A percentile compares a stretch with the other conserved stretches of the same genome.
Evolutionary conservation across 2,888 invertebrate genomes (phyloP).

Genomic region (Drosophila mercatorum): DNA sequence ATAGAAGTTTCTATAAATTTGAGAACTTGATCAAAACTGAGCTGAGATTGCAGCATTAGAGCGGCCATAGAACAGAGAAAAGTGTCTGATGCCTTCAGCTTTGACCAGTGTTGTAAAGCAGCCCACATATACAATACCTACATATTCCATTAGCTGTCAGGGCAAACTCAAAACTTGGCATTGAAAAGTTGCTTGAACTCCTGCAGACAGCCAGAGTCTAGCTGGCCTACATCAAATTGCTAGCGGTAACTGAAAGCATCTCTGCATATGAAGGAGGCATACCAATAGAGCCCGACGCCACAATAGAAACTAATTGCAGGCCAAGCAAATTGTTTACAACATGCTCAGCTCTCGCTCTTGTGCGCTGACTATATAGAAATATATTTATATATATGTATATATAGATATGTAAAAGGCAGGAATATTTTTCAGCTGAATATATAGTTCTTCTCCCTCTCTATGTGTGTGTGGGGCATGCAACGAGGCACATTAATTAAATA

Average conservation of each 20-base stretch:
- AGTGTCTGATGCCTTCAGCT: too few species aligned
- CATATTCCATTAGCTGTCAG: too few species aligned
- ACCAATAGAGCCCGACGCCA: slow-evolving; percentile 12
- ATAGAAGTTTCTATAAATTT: too few species aligned
- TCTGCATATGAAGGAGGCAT: slow-evolving; percentile 1
- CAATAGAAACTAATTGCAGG: slow-evolving; percentile 32
- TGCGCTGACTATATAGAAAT: background rate
- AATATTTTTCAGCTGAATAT: slow-evolving; percentile 18
- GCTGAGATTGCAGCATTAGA: too few species aligned
- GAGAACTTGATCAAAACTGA: too few species aligned
- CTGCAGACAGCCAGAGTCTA: too few species aligned
- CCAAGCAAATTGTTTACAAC: slow-evolving; percentile 40
- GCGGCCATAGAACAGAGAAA: too few species aligned
- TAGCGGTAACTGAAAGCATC: slow-evolving; percentile 3
- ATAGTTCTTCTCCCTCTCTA: slow-evolving; percentile 8
- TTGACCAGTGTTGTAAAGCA: too few species aligned
- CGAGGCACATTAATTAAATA: slow-evolving; percentile 76
- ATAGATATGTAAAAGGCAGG: slow-evolving; percentile 3
- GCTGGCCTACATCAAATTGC: slow-evolving; percentile 10
- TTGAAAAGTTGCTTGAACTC: background rate
- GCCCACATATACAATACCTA: too few species aligned
- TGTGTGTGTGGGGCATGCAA: slow-evolving; percentile 53
- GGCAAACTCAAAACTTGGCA: too few species aligned
- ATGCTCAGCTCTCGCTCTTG: background rate
- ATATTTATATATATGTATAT: background rate